These are phyloP conservation scores for Neocrepidodera transversa DNA, from an alignment of 2,888 invertebrate genomes.

Conservation along the genomic window DNA sequence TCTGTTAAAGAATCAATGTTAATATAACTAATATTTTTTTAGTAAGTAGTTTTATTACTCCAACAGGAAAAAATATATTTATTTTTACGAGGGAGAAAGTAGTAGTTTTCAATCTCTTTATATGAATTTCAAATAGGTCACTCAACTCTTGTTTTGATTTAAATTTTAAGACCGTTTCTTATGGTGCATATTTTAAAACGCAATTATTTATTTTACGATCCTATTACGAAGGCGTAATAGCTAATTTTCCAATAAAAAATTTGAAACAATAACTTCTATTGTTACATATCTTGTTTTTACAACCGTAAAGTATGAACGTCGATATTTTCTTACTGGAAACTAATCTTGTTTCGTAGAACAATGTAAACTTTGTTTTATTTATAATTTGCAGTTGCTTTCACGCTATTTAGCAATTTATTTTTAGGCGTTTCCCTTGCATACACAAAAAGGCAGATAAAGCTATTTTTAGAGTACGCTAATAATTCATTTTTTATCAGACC, in stretches of 20 bases:
- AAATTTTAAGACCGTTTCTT: neutral
- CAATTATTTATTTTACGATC: constrained; percentile 4
- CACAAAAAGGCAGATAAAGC: constrained; percentile 14
- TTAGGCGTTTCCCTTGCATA: constrained; percentile 19
- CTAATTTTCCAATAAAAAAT: constrained; percentile 6
- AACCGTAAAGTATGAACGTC: constrained; percentile 10
- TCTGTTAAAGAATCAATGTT: too few relatives aligned
- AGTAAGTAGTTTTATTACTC: too few relatives aligned
- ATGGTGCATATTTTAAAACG: neutral
- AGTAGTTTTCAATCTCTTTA: too few relatives aligned
- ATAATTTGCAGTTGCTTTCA: constrained; percentile 24
- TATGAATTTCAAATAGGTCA: neutral
- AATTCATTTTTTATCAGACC: constrained; percentile 17
- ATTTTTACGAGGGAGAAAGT: too few relatives aligned
- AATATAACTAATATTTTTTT: too few relatives aligned
- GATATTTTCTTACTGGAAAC: constrained; percentile 7
- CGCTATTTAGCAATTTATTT: constrained; percentile 28
- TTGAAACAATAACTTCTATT: constrained; percentile 8
- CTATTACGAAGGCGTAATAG: neutral
- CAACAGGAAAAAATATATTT: too few relatives aligned
- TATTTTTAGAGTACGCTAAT: constrained; percentile 18
- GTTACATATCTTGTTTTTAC: constrained; percentile 1
- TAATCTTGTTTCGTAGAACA: constrained; percentile 17
- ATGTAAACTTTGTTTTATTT: constrained; percentile 21
- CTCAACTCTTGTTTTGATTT: neutral